Evolutionary conservation across 2,888 invertebrate genomes (phyloP).

Genomic region (Oscheius onirici): DNA sequence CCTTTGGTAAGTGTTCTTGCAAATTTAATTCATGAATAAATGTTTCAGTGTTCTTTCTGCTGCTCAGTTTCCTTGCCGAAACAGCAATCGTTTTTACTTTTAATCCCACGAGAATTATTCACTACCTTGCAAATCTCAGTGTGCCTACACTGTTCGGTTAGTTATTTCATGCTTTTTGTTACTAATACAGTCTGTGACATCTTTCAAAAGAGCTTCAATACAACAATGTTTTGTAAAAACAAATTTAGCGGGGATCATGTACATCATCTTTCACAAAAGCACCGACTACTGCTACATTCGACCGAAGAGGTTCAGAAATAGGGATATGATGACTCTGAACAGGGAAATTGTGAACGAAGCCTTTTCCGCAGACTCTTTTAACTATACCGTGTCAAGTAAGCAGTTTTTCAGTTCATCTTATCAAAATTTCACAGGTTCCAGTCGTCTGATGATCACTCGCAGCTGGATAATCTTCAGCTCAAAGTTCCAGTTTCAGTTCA

Average conservation of each 20-base stretch:
- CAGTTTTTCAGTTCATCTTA: background rate
- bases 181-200: background rate
- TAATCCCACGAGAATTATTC: conserved; percentile 1
- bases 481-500: conserved; percentile 16
- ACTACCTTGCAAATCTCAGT: conserved; percentile 14
- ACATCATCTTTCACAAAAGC: background rate
- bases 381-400: conserved; percentile 25
- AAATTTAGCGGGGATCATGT: conserved; percentile 1
- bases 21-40: background rate
- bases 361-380: background rate
- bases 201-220: background rate
- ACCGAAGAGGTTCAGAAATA: background rate
- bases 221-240: background rate
- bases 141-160: background rate
- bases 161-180: background rate
- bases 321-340: background rate
- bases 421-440: conserved; percentile 6
- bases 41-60: conserved; percentile 25
- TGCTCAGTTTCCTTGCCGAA: background rate
- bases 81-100: conserved; percentile 14
- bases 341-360: conserved; percentile 6
- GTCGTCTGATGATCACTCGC: conserved; percentile 4
- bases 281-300: conserved; percentile 16
- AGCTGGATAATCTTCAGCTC: conserved; percentile 20
- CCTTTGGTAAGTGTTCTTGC: conserved; percentile 24